These are phyloP conservation scores for Alouatta palliata DNA, from an alignment of 2,113 vertebrate species.

Conservation along the genomic window DNA sequence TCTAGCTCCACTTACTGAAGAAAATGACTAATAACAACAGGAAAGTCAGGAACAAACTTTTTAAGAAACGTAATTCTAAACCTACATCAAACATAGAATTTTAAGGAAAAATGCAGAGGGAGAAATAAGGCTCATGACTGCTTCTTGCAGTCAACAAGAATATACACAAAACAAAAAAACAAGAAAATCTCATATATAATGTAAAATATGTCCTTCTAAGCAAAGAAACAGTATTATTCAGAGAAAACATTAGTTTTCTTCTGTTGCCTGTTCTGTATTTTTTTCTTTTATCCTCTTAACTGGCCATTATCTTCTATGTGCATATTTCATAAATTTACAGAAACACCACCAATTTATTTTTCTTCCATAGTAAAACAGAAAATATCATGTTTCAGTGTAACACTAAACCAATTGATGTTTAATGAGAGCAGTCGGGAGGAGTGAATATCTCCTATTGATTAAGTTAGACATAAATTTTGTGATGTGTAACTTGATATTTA, in stretches of 20 bases:
- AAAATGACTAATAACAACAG: conserved; percentile 72
- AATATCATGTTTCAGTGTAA: conserved; percentile 69
- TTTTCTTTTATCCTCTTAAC: conserved; percentile 50
- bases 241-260: conserved; percentile 42
- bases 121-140: conserved; percentile 60
- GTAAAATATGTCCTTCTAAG: conserved; percentile 61
- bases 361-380: conserved; percentile 56
- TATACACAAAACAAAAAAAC: background rate
- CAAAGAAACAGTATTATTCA: conserved; percentile 32
- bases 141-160: conserved; percentile 38
- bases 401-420: conserved; percentile 75
- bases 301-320: conserved; percentile 57
- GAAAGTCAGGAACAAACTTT: conserved; percentile 48
- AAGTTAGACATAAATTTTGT: conserved; percentile 81
- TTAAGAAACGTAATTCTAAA: conserved; percentile 65
- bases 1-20: conserved; percentile 74
- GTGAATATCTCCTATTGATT: conserved; percentile 86
- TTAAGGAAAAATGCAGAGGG: conserved; percentile 64
- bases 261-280: conserved; percentile 38
- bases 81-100: conserved; percentile 45
- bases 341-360: conserved; percentile 54
- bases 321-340: conserved; percentile 54
- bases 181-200: conserved; percentile 51
- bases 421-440: background rate
- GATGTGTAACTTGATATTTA: conserved; percentile 83